These are phyloP conservation scores for Drosophila sp. DNA, from an alignment of 1,140 invertebrate species.

Conservation along the genomic window DNA sequence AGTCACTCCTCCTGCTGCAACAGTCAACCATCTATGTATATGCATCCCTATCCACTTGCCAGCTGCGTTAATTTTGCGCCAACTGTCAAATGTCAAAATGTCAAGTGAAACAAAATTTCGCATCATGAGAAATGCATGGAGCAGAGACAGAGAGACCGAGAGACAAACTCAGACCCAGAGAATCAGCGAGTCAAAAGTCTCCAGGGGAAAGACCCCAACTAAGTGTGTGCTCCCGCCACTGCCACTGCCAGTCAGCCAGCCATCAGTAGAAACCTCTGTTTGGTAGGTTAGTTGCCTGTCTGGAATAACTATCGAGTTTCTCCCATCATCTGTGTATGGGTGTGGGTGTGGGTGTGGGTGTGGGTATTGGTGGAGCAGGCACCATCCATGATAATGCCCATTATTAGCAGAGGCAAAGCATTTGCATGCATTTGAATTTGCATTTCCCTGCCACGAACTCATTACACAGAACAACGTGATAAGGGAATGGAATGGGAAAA, in stretches of 20 bases:
- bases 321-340: slow-evolving; percentile 18
- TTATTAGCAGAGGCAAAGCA: slow-evolving; percentile 73
- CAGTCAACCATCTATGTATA: neutral
- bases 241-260: neutral
- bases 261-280: slow-evolving; percentile 16
- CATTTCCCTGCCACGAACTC: slow-evolving; percentile 47
- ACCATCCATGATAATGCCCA: slow-evolving; percentile 70
- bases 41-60: neutral
- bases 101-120: slow-evolving; percentile 76
- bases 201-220: slow-evolving; percentile 35
- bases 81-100: slow-evolving; percentile 79
- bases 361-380: slow-evolving; percentile 35
- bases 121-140: slow-evolving; percentile 77
- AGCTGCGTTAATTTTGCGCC: slow-evolving; percentile 71
- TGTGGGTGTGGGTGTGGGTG: slow-evolving; percentile 14
- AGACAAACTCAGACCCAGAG: slow-evolving; percentile 24
- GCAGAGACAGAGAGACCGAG: slow-evolving; percentile 14
- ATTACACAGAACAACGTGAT: slow-evolving; percentile 33
- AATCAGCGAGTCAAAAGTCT: slow-evolving; percentile 34
- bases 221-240: slow-evolving; percentile 28
- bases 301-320: slow-evolving; percentile 71
- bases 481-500: neutral
- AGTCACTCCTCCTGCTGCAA: neutral
- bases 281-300: slow-evolving; percentile 39
- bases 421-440: slow-evolving; percentile 68